These are phyloP conservation scores for Sander lucioperca DNA, from an alignment of 2,113 vertebrate species.

Conservation along the genomic window DNA sequence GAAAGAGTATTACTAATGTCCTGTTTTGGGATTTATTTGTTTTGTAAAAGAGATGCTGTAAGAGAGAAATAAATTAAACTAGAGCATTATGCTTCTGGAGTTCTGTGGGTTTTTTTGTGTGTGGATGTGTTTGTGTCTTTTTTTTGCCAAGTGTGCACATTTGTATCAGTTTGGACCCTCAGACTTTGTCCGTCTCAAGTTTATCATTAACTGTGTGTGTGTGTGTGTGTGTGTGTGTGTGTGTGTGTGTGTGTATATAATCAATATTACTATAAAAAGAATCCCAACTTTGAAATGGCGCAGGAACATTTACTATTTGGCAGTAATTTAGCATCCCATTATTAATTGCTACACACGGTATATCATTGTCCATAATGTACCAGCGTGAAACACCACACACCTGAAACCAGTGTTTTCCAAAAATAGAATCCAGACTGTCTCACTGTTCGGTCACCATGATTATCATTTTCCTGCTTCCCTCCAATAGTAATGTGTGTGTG, in stretches of 20 bases:
- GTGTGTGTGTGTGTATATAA: background rate
- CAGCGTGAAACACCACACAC: background rate
- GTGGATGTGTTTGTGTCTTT: constrained; percentile 2
- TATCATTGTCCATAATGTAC: background rate
- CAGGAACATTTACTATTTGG: background rate
- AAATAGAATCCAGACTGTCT: background rate
- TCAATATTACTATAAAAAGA: background rate
- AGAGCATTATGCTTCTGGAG: constrained; percentile 49
- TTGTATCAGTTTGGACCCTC: constrained; percentile 58
- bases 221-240: background rate
- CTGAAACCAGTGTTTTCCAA: background rate
- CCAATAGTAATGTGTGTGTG: background rate
- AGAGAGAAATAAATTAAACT: constrained; percentile 80
- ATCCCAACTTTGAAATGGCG: background rate
- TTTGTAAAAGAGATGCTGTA: constrained; percentile 79
- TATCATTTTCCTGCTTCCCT: background rate
- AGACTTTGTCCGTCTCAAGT: constrained; percentile 81
- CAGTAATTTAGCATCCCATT: background rate
- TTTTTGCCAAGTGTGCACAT: constrained; percentile 11
- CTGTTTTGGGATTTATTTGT: constrained; percentile 78
- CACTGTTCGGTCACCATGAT: background rate
- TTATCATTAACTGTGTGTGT: constrained; percentile 78
- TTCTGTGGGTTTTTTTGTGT: background rate
- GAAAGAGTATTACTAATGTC: constrained; percentile 77
- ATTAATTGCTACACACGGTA: background rate